Conservation (phyloP, 2,113 vertebrate species). For the Lynx canadensis region DNA sequence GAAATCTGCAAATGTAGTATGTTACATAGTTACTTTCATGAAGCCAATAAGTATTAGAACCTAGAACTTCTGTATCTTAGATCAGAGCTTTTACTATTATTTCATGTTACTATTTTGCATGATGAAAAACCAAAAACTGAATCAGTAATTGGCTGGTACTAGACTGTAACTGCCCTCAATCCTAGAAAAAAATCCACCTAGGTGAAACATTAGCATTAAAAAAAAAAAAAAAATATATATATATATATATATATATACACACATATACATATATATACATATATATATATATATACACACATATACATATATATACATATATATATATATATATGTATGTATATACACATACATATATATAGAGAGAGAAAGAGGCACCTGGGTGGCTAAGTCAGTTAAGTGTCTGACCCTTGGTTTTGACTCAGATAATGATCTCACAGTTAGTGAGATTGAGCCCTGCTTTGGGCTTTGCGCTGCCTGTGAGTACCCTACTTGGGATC, state of each 20-base stretch:
- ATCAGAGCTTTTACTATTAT: neutral
- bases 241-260: no score
- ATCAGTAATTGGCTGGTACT: neutral
- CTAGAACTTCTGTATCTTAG: neutral
- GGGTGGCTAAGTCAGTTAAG: no score
- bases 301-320: fast-evolving
- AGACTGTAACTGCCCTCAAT: neutral
- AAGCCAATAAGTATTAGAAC: neutral
- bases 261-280: no score
- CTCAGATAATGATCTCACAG: no score
- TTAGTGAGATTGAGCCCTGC: no score
- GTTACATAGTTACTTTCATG: neutral
- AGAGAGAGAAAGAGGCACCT: no score
- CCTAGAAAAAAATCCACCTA: neutral
- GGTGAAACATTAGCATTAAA: neutral
- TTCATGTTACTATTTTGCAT: neutral
- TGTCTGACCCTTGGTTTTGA: no score
- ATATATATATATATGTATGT: no score
- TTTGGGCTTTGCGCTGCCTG: no score
- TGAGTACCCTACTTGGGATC: no score
- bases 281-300: no score
- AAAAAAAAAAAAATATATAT: no score
- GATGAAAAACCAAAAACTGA: neutral
- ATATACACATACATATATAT: fast-evolving
- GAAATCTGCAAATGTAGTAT: neutral